Conservation (phyloP, 1,140 invertebrate genomes). For the Drosophila pachea region DNA sequence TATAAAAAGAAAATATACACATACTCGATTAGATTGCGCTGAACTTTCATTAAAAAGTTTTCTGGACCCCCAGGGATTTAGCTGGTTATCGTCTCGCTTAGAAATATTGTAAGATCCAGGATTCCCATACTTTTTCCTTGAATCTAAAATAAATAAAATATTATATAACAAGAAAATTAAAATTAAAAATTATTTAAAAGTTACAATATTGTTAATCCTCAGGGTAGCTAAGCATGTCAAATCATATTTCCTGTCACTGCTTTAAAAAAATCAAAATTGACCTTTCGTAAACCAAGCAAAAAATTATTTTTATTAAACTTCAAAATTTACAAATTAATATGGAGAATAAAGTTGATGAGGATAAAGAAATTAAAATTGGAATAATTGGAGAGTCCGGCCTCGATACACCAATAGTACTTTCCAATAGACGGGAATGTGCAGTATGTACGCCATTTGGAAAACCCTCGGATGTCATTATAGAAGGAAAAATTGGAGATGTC, state of each 20-base stretch:
- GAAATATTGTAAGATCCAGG: slow-evolving; percentile 51
- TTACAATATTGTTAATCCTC: neutral
- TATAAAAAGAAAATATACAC: neutral
- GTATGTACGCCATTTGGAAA: slow-evolving; percentile 92
- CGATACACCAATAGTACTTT: slow-evolving; percentile 89
- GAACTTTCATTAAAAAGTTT: slow-evolving; percentile 53
- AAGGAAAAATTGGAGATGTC: slow-evolving; percentile 85
- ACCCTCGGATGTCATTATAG: slow-evolving; percentile 90
- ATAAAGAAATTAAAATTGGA: slow-evolving; percentile 85
- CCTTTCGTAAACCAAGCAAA: neutral
- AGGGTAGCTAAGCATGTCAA: neutral
- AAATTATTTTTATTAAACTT: neutral
- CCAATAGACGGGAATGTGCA: slow-evolving; percentile 82
- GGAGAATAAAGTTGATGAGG: slow-evolving; percentile 21
- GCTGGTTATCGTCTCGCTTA: slow-evolving; percentile 65
- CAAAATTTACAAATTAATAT: slow-evolving; percentile 43
- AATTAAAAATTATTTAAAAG: neutral
- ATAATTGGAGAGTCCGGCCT: slow-evolving; percentile 97
- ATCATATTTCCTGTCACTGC: neutral
- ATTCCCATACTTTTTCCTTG: slow-evolving; percentile 67
- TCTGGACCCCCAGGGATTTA: slow-evolving; percentile 64
- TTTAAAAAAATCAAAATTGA: neutral
- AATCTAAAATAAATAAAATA: slow-evolving; percentile 44
- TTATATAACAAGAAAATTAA: neutral
- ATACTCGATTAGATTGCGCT: slow-evolving; percentile 67